Conservation (phyloP, 2,797 vertebrate genomes). For the Enteromius treurensis region DNA sequence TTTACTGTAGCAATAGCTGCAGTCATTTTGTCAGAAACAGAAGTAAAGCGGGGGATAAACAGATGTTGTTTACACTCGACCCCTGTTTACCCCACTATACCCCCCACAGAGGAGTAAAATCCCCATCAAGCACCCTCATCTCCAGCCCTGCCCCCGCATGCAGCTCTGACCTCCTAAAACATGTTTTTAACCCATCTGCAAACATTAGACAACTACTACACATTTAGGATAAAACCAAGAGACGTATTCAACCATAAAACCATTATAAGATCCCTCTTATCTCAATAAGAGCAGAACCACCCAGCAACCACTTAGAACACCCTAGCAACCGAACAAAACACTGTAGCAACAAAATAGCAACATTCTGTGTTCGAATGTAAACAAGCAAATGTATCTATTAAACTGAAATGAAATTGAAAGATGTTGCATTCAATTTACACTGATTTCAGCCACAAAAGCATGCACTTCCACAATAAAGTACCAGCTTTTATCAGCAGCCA, state of each 20-base stretch:
- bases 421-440: not conserved
- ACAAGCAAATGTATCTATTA: not conserved
- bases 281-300: not conserved
- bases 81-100: not conserved
- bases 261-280: not conserved
- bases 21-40: not conserved
- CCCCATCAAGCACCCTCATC: not conserved
- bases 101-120: not conserved
- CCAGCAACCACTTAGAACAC: slow-evolving; percentile 6
- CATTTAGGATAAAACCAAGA: not conserved
- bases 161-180: not conserved
- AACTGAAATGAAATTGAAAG: not conserved
- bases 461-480: not conserved
- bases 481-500: not conserved
- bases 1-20: not conserved
- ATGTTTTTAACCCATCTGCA: not conserved
- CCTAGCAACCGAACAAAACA: slow-evolving; percentile 11
- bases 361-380: not conserved
- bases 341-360: not conserved
- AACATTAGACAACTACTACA: not conserved
- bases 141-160: not conserved
- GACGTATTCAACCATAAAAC: not conserved
- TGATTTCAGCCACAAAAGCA: not conserved
- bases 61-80: slow-evolving; percentile 13
- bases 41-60: not conserved